A percentile compares a stretch with the other conserved stretches of the same genome.
These are phyloP conservation scores for Lasioglossum baleicum DNA, from an alignment of 1,140 invertebrate species.

Conservation along the genomic window DNA sequence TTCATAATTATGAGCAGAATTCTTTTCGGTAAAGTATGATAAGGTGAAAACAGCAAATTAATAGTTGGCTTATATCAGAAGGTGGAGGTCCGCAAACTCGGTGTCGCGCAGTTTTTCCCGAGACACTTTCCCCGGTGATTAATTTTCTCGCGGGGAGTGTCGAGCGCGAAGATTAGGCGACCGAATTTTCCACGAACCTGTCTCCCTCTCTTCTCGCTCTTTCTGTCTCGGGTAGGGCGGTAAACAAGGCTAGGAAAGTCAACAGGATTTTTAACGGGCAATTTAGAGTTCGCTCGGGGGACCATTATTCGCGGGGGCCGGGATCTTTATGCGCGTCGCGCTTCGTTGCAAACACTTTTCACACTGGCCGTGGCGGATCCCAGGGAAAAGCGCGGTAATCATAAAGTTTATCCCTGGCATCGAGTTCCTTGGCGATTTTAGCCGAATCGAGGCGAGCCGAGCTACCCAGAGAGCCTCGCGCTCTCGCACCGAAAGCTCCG, in stretches of 20 bases:
- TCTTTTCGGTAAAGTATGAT: too few relatives aligned
- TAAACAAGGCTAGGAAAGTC: constrained; percentile 34
- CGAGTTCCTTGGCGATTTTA: constrained; percentile 18
- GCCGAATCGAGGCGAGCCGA: neutral
- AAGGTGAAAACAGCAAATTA: too few relatives aligned
- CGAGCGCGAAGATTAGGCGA: constrained; percentile 1
- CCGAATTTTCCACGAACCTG: neutral
- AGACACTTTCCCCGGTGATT: neutral
- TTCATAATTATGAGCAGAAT: too few relatives aligned
- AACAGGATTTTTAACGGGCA: constrained; percentile 44
- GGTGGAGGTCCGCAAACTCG: neutral
- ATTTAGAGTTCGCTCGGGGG: constrained; percentile 32
- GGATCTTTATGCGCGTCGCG: constrained; percentile 41
- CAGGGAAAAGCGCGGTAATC: constrained; percentile 20
- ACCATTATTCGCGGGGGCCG: constrained; percentile 13
- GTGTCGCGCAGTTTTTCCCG: too few relatives aligned
- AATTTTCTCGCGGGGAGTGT: neutral
- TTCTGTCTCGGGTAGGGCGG: neutral
- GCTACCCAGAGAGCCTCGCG: neutral
- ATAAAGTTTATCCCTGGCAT: constrained; percentile 37
- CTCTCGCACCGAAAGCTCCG: too few relatives aligned
- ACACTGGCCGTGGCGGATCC: neutral
- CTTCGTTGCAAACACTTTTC: constrained; percentile 41
- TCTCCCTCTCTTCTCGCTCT: too few relatives aligned
- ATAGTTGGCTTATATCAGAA: neutral